A percentile compares a stretch with the other conserved stretches of the same genome.
Conservation (phyloP, 2,113 vertebrate genomes). For the Colistium nudipinnis region DNA sequence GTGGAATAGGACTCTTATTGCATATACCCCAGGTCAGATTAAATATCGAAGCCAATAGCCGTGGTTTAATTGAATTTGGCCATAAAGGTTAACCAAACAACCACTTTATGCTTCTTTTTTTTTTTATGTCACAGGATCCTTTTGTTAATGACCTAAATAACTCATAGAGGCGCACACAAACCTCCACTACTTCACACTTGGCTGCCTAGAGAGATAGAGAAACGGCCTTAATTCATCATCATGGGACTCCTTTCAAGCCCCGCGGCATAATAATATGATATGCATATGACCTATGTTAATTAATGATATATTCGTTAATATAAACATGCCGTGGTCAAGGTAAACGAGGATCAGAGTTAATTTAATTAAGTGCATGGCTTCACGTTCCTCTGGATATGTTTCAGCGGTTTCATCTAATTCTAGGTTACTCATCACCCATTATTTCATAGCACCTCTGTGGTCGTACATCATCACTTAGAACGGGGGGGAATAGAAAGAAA, state of each 20-base stretch:
- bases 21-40: neutral
- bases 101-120: neutral
- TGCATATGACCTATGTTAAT: conserved; percentile 73
- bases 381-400: conserved; percentile 59
- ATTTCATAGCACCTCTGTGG: conserved; percentile 38
- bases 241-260: conserved; percentile 50
- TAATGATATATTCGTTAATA: conserved; percentile 73
- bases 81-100: conserved; percentile 14
- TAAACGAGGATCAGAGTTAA: conserved; percentile 69
- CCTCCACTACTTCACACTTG: conserved; percentile 52
- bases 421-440: conserved; percentile 48
- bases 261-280: conserved; percentile 55
- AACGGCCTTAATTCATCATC: conserved; percentile 62
- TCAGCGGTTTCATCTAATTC: conserved; percentile 59
- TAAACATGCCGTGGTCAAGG: conserved; percentile 65
- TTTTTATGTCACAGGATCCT: conserved; percentile 15
- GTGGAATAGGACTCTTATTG: neutral
- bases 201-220: conserved; percentile 55
- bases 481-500: no score
- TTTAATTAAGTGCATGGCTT: conserved; percentile 75
- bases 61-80: conserved; percentile 10
- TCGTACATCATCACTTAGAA: conserved; percentile 49
- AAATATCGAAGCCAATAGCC: neutral
- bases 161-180: conserved; percentile 22
- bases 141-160: conserved; percentile 31